Evolutionary conservation across 2,797 vertebrate species (phyloP).

Genomic region (Acrocephalus scirpaceus): DNA sequence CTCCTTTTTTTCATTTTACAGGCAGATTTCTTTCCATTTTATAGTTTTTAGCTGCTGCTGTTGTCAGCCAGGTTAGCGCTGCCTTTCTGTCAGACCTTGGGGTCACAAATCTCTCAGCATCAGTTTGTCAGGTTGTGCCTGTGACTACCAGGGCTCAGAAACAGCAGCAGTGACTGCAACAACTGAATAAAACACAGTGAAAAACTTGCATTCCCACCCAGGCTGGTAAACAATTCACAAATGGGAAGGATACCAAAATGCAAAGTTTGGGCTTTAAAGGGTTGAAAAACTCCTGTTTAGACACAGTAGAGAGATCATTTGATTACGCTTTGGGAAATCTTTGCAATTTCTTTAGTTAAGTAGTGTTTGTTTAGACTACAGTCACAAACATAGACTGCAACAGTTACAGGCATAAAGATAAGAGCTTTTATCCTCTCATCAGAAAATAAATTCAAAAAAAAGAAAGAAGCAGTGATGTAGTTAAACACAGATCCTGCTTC

Average conservation of each 20-base stretch:
- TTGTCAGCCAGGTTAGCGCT: neutral
- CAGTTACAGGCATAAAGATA: neutral
- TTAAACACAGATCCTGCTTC: neutral
- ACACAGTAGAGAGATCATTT: rapidly evolving
- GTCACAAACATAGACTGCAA: neutral
- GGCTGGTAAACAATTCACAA: neutral
- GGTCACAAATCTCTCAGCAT: neutral
- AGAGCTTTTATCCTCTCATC: neutral
- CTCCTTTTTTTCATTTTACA: neutral
- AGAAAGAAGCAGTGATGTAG: neutral
- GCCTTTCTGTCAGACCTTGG: neutral
- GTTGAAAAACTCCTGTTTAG: neutral
- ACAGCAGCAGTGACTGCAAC: neutral
- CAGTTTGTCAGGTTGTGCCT: neutral
- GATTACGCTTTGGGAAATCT: neutral
- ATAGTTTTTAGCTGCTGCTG: neutral
- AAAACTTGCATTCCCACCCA: neutral
- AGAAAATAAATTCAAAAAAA: neutral
- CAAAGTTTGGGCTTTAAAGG: neutral
- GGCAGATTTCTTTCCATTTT: neutral
- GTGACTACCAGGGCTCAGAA: neutral
- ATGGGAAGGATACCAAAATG: neutral
- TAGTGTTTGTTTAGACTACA: neutral
- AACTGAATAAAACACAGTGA: neutral
- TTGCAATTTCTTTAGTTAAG: neutral